Evolutionary conservation across 1,140 invertebrate species (phyloP).

Genomic region (Philopotamus ludificatus): DNA sequence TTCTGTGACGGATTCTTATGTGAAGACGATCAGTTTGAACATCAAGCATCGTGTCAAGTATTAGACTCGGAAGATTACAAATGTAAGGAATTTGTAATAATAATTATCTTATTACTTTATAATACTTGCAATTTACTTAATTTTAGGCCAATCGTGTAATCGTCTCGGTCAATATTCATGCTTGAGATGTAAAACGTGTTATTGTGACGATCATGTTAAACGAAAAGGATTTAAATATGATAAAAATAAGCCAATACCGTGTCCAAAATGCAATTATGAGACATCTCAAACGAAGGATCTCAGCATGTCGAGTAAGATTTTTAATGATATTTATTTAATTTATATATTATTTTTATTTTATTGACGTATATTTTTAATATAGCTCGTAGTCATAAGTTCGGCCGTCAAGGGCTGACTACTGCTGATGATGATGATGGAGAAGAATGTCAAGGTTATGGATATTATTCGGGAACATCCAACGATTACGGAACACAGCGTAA

Average conservation of each 20-base stretch:
- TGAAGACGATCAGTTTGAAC: slow-evolving; percentile 98
- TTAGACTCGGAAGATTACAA: slow-evolving; percentile 91
- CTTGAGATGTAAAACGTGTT: slow-evolving; percentile 91
- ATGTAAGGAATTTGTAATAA: slow-evolving; percentile 63
- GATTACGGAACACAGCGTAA: slow-evolving; percentile 41
- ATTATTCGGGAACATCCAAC: slow-evolving; percentile 42
- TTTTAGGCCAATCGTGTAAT: slow-evolving; percentile 86
- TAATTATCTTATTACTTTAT: too few relatives aligned
- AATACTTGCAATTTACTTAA: background rate
- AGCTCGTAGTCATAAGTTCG: slow-evolving; percentile 80
- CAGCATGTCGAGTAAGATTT: slow-evolving; percentile 86
- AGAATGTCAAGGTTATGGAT: slow-evolving; percentile 46
- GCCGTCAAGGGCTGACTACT: slow-evolving; percentile 69
- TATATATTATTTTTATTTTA: slow-evolving; percentile 17
- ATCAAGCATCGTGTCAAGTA: slow-evolving; percentile 95
- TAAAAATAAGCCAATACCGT: slow-evolving; percentile 85
- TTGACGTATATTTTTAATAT: slow-evolving; percentile 37
- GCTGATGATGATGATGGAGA: slow-evolving; percentile 62
- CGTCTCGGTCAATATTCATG: slow-evolving; percentile 92
- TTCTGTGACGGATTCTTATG: slow-evolving; percentile 90
- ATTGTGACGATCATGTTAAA: slow-evolving; percentile 94
- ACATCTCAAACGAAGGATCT: slow-evolving; percentile 91
- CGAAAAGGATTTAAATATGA: slow-evolving; percentile 92
- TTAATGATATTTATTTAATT: slow-evolving; percentile 12
- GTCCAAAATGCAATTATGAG: slow-evolving; percentile 91